Conservation (phyloP, 2,797 vertebrate genomes). For the Toxotes lorentzi region DNA sequence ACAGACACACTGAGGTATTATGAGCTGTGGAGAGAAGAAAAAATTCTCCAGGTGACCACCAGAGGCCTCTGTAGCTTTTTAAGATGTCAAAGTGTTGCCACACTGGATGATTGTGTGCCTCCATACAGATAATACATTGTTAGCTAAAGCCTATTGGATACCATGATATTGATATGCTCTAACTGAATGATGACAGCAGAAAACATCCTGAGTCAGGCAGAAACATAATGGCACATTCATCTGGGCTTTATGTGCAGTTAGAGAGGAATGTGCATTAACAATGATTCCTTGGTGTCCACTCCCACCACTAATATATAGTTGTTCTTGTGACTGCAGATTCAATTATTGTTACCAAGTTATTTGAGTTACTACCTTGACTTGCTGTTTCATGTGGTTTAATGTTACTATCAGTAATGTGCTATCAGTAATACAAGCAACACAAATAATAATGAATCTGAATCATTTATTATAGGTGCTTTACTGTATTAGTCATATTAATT, state of each 20-base stretch:
- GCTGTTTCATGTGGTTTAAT: background rate
- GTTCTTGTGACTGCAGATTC: conserved; percentile 45
- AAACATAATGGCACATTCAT: conserved; percentile 45
- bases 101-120: background rate
- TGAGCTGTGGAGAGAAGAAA: conserved; percentile 8
- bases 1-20: background rate
- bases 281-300: background rate
- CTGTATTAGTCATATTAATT: background rate
- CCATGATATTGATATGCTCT: conserved; percentile 13
- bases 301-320: background rate
- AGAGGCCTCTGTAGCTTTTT: conserved; percentile 55
- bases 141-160: conserved; percentile 16
- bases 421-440: background rate
- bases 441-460: background rate
- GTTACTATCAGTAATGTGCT: background rate
- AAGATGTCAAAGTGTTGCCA: background rate
- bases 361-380: background rate
- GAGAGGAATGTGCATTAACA: conserved; percentile 60
- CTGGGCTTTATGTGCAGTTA: conserved; percentile 11
- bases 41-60: conserved; percentile 58
- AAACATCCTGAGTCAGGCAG: conserved; percentile 40
- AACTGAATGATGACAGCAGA: conserved; percentile 41
- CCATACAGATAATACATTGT: conserved; percentile 8
- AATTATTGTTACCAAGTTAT: conserved; percentile 8
- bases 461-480: background rate